A percentile compares a stretch with the other conserved stretches of the same genome.
Conservation (phyloP, 2,113 vertebrate species). For the Amazona guildingii region DNA sequence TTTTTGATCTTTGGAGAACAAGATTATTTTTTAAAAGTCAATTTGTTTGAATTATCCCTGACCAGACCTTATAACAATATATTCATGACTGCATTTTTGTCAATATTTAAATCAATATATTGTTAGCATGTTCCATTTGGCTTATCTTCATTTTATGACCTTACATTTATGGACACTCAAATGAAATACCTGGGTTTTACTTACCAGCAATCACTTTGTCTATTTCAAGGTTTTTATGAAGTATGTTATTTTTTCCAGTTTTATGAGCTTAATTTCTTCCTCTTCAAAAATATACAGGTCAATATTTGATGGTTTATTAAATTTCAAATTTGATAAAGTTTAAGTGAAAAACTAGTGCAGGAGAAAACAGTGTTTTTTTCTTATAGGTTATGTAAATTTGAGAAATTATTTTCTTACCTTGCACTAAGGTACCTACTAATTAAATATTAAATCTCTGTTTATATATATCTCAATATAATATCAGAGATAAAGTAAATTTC, state of each 20-base stretch:
- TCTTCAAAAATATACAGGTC: not conserved
- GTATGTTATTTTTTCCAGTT: not conserved
- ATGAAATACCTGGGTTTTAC: not conserved
- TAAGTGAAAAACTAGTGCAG: not conserved
- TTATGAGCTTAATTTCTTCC: not conserved
- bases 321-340: not conserved
- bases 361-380: fast-evolving
- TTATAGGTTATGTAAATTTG: not conserved
- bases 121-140: not conserved
- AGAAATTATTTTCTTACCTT: not conserved
- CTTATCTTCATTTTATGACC: not conserved
- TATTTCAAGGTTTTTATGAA: not conserved
- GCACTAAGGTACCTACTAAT: not conserved
- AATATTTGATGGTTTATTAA: not conserved
- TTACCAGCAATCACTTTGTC: not conserved
- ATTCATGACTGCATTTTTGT: not conserved
- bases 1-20: not conserved
- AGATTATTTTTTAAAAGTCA: not conserved
- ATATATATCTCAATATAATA: not conserved
- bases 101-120: not conserved
- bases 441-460: not conserved
- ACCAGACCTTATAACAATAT: not conserved
- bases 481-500: not conserved
- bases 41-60: not conserved
- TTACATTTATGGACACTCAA: not conserved